Percentiles rank a stretch among this genome's conserved stretches.
phyloP scores from a whole-genome alignment of 2,888 invertebrate species.

The Dicranocentrus wangi region DNA sequence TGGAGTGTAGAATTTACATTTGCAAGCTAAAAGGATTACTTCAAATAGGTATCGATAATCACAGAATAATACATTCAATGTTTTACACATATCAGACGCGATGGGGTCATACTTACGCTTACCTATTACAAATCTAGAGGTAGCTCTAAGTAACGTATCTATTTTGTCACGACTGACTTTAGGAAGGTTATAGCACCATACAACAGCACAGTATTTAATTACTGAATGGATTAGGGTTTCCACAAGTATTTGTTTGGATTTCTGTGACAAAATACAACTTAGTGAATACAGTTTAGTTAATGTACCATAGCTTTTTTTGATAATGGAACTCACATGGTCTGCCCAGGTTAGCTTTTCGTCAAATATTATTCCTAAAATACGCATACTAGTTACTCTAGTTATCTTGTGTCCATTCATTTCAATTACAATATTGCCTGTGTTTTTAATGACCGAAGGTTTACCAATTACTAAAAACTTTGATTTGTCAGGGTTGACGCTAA shows the following conservation, averaged over 20 bases:
- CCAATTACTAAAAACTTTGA: neutral
- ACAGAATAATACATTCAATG: neutral
- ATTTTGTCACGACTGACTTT: neutral
- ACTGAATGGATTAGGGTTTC: neutral
- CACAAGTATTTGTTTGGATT: neutral
- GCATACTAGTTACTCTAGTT: neutral
- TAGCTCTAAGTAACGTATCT: neutral
- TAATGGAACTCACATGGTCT: neutral
- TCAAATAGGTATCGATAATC: neutral
- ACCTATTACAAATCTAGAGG: neutral
- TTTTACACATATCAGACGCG: neutral
- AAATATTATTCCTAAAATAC: conserved; percentile 13
- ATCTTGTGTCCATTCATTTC: neutral
- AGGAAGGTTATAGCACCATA: neutral
- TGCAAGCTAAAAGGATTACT: neutral
- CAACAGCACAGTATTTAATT: neutral
- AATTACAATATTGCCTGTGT: neutral
- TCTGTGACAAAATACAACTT: neutral
- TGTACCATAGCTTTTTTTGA: conserved; percentile 3
- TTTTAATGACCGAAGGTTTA: neutral
- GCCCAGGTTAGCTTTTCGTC: conserved; percentile 26
- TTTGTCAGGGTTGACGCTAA: too few relatives aligned
- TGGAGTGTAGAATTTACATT: neutral
- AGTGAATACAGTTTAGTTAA: neutral
- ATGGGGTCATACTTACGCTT: neutral